phyloP scores from a whole-genome alignment of 2,797 vertebrate genomes.

The Cuniculus paca region DNA sequence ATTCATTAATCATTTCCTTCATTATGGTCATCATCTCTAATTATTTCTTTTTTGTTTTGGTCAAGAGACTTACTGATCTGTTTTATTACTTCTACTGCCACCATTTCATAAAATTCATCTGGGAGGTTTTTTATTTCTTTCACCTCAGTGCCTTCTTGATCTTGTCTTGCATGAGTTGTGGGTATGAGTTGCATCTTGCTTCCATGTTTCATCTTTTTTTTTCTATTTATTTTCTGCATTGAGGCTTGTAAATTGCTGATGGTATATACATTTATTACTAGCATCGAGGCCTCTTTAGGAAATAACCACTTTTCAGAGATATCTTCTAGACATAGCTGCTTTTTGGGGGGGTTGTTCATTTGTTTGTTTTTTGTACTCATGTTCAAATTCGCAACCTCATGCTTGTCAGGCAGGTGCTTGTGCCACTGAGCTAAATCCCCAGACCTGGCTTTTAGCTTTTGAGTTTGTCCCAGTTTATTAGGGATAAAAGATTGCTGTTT shows the following conservation, averaged over 20 bases:
- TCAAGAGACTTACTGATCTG: background rate
- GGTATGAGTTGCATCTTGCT: background rate
- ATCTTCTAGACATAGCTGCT: background rate
- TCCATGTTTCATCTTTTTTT: background rate
- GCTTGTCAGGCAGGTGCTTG: too few species aligned
- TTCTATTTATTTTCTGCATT: background rate
- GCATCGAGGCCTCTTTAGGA: background rate
- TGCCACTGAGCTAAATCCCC: too few species aligned
- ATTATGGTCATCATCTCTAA: background rate
- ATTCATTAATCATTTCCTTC: background rate
- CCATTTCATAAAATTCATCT: background rate
- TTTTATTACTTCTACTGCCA: background rate
- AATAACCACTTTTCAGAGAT: background rate
- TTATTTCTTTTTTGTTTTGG: background rate
- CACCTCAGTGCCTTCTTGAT: background rate
- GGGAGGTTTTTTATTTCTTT: background rate
- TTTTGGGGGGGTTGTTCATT: too few species aligned
- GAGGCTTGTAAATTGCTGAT: background rate
- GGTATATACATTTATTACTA: background rate
- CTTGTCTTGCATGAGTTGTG: background rate
- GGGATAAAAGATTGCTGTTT: background rate
- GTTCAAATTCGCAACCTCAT: too few species aligned
- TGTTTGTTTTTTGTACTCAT: too few species aligned
- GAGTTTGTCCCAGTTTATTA: background rate
- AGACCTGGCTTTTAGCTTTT: background rate